These are phyloP conservation scores for Heliconius nattereri DNA, from an alignment of 1,140 invertebrate species.

Conservation along the genomic window DNA sequence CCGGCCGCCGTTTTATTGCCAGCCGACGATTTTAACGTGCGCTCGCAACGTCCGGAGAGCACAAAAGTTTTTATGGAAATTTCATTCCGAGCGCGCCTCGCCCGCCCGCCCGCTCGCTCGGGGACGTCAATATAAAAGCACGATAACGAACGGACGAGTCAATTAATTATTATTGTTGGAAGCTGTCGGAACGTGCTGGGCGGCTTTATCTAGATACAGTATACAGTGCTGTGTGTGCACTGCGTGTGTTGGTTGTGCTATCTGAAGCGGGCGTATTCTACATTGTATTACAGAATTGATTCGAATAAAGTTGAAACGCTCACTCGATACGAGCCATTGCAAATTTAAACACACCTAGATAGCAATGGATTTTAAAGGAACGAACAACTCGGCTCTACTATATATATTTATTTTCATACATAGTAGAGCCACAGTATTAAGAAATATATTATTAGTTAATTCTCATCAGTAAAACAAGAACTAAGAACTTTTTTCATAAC, in stretches of 20 bases:
- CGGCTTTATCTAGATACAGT: constrained; percentile 66
- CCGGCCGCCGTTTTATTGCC: constrained; percentile 80
- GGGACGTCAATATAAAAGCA: constrained; percentile 81
- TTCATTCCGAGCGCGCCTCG: constrained; percentile 79
- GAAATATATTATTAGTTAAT: not conserved
- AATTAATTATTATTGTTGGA: constrained; percentile 81
- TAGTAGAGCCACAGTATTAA: no score
- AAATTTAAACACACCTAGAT: constrained; percentile 17
- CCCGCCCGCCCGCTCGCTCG: constrained; percentile 54
- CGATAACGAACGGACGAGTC: constrained; percentile 81
- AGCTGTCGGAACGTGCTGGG: constrained; percentile 74
- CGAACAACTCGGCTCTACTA: not conserved
- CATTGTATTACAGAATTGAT: constrained; percentile 52
- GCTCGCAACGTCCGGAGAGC: constrained; percentile 80
- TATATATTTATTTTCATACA: not conserved
- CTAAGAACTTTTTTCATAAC: not conserved
- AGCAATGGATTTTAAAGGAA: constrained; percentile 2
- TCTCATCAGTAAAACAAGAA: not conserved
- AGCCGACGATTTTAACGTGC: constrained; percentile 80
- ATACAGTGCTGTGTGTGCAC: constrained; percentile 52
- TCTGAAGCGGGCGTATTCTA: constrained; percentile 50
- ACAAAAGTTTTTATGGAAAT: constrained; percentile 82
- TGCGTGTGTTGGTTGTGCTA: constrained; percentile 52
- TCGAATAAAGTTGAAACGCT: constrained; percentile 29
- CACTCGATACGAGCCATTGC: constrained; percentile 28